Evolutionary conservation across 2,113 vertebrate genomes (phyloP).

Genomic region (Engystomops pustulosus): DNA sequence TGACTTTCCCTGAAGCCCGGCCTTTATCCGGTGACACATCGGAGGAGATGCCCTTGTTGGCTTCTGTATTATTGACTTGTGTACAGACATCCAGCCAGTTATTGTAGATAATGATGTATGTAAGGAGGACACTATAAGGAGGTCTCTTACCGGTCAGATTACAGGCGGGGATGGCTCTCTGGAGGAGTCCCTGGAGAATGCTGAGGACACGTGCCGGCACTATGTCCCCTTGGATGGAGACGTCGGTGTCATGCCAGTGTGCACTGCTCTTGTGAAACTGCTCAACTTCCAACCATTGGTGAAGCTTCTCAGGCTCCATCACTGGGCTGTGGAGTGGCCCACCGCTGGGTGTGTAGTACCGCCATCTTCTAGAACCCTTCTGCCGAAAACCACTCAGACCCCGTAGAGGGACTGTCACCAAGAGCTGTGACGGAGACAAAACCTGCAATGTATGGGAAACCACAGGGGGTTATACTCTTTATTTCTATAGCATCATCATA

Average conservation of each 20-base stretch:
- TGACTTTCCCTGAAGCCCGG: too few relatives aligned
- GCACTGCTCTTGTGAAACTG: slow-evolving; percentile 79
- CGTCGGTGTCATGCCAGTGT: slow-evolving; percentile 78
- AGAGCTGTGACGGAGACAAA: slow-evolving; percentile 77
- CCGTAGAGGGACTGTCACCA: slow-evolving; percentile 79
- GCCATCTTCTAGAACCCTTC: slow-evolving; percentile 70
- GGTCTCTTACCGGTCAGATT: slow-evolving; percentile 62
- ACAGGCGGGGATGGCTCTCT: slow-evolving; percentile 74
- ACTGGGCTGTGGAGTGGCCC: slow-evolving; percentile 74
- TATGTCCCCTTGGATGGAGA: slow-evolving; percentile 80
- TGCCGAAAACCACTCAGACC: slow-evolving; percentile 79
- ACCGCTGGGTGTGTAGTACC: slow-evolving; percentile 79
- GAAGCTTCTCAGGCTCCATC: slow-evolving; percentile 77
- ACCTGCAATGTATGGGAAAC: slow-evolving; percentile 71
- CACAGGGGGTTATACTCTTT: too few relatives aligned
- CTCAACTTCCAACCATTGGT: slow-evolving; percentile 82
- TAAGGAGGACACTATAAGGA: too few relatives aligned
- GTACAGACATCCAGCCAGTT: too few relatives aligned
- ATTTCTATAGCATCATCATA: too few relatives aligned
- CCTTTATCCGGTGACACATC: too few relatives aligned
- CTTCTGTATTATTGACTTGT: too few relatives aligned
- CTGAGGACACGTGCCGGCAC: slow-evolving; percentile 80
- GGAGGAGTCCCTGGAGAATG: slow-evolving; percentile 77
- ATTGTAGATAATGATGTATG: too few relatives aligned
- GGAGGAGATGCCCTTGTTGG: too few relatives aligned